Evolutionary conservation across 2,888 invertebrate genomes (phyloP).

Genomic region (Brachyptera putata): DNA sequence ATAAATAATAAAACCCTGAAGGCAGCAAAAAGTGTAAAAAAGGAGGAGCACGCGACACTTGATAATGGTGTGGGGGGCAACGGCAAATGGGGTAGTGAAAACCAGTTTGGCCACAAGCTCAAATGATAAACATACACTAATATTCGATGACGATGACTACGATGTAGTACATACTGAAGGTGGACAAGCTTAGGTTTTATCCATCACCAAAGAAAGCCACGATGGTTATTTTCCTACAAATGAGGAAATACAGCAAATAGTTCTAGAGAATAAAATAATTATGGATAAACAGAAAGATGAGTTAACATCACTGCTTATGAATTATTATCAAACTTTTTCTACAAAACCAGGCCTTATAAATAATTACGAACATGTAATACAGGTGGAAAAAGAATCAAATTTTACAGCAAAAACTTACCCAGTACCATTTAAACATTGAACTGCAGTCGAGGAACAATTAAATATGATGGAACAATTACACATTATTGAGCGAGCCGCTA

Average conservation of each 20-base stretch:
- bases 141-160: too few relatives aligned
- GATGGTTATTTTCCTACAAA: too few relatives aligned
- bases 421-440: background rate
- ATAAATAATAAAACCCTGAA: too few relatives aligned
- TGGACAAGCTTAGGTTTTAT: too few relatives aligned
- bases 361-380: background rate
- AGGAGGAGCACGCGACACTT: too few relatives aligned
- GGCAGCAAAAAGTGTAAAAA: too few relatives aligned
- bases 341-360: background rate
- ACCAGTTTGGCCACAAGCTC: too few relatives aligned
- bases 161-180: too few relatives aligned
- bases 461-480: constrained; percentile 3
- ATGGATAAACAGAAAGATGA: background rate
- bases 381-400: background rate
- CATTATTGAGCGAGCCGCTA: constrained; percentile 16
- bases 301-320: background rate
- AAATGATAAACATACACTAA: too few relatives aligned
- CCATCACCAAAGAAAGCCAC: too few relatives aligned
- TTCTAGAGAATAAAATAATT: background rate
- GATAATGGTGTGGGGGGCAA: too few relatives aligned
- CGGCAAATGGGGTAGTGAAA: too few relatives aligned
- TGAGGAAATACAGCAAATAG: background rate
- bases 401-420: background rate
- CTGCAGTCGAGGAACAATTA: background rate
- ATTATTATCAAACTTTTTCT: background rate